These are phyloP conservation scores for Gymnosoma rotundatum DNA, from an alignment of 2,888 invertebrate genomes.

Conservation along the genomic window DNA sequence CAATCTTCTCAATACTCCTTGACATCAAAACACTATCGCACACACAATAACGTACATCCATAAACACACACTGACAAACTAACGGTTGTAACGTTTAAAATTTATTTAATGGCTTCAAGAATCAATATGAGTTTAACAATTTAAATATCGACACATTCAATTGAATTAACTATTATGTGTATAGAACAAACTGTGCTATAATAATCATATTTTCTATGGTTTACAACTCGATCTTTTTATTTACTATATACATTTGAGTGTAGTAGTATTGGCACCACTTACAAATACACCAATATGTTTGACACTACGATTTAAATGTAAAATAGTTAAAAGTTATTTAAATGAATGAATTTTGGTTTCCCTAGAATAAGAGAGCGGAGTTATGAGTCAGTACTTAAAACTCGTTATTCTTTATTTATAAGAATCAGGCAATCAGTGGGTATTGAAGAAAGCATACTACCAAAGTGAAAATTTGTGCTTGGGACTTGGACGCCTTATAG, in stretches of 20 bases:
- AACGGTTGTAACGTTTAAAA: slow-evolving; percentile 38
- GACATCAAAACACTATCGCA: background rate
- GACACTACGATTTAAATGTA: no score
- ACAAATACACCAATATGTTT: no score
- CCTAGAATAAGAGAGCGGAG: no score
- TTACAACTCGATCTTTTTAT: slow-evolving; percentile 12
- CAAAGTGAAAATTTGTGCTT: no score
- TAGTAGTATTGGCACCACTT: no score
- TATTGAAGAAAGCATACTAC: no score
- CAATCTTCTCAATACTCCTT: slow-evolving; percentile 37
- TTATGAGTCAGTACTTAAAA: no score
- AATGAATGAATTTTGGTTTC: no score
- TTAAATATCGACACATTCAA: slow-evolving; percentile 1
- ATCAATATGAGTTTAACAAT: slow-evolving; percentile 31
- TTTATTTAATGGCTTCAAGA: slow-evolving; percentile 49
- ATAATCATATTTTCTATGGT: slow-evolving; percentile 47
- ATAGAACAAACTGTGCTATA: slow-evolving; percentile 25
- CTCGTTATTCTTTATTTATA: no score
- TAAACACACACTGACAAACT: background rate
- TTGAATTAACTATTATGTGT: background rate
- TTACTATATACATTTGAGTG: background rate
- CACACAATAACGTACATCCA: slow-evolving; percentile 6
- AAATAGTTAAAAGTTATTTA: no score
- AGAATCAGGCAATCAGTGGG: no score
- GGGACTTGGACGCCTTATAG: no score